phyloP scores from a whole-genome alignment of 2,797 vertebrate genomes.

The Prionace glauca region DNA sequence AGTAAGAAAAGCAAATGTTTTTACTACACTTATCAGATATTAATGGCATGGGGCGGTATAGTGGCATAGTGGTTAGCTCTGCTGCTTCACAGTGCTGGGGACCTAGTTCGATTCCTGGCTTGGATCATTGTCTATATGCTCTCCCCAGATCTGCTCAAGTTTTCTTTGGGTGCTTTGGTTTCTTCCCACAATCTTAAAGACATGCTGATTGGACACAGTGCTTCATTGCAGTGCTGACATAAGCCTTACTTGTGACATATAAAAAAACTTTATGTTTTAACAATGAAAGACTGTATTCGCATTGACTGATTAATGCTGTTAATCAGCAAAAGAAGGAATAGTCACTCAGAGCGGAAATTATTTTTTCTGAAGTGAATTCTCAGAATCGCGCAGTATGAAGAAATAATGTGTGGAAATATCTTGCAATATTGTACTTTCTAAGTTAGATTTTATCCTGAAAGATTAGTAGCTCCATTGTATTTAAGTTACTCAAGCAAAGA shows the following conservation, averaged over 20 bases:
- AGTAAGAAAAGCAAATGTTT: neutral
- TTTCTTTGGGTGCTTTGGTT: too few relatives aligned
- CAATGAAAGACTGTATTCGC: neutral
- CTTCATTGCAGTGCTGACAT: too few relatives aligned
- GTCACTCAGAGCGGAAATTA: neutral
- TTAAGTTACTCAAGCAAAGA: neutral
- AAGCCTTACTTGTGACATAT: too few relatives aligned
- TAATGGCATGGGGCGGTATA: neutral
- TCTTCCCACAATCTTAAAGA: too few relatives aligned
- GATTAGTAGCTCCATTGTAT: neutral
- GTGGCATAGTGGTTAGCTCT: too few relatives aligned
- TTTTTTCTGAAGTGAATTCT: neutral
- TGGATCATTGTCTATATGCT: too few relatives aligned
- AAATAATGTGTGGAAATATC: neutral
- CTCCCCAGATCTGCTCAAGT: too few relatives aligned
- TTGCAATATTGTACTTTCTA: neutral
- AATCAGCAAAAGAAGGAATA: neutral
- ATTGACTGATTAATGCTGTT: neutral
- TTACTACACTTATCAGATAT: neutral
- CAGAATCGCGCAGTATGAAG: neutral
- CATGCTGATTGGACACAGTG: too few relatives aligned
- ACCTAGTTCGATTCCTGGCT: too few relatives aligned
- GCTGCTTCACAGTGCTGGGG: too few relatives aligned
- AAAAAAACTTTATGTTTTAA: neutral
- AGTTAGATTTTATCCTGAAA: neutral